These are phyloP conservation scores for Lasaia peninsularis DNA, from an alignment of 1,140 invertebrate genomes.

Conservation along the genomic window DNA sequence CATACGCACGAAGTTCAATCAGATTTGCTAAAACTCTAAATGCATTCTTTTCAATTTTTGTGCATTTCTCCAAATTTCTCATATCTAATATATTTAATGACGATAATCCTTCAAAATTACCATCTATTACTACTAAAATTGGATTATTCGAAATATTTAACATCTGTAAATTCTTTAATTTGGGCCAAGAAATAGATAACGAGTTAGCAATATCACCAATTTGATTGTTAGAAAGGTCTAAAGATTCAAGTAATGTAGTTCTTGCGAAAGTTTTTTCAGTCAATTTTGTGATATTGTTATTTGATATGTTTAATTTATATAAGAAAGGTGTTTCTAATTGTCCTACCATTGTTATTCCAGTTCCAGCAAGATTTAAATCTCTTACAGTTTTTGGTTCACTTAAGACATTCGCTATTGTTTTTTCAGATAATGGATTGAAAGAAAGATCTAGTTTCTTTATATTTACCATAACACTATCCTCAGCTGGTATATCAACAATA, in stretches of 20 bases:
- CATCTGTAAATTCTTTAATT: conserved; percentile 81
- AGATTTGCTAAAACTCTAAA: conserved; percentile 86
- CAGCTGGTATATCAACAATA: conserved; percentile 86
- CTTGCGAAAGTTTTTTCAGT: conserved; percentile 84
- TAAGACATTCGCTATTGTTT: conserved; percentile 86
- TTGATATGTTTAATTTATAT: conserved; percentile 87
- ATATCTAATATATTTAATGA: conserved; percentile 83
- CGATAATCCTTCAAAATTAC: conserved; percentile 84
- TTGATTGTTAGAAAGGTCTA: conserved; percentile 88
- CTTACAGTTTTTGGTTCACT: conserved; percentile 93
- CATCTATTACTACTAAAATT: conserved; percentile 83
- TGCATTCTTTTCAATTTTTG: conserved; percentile 89
- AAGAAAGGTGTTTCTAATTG: conserved; percentile 93
- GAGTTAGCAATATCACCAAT: conserved; percentile 79
- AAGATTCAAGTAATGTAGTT: conserved; percentile 85
- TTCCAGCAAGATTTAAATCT: conserved; percentile 88
- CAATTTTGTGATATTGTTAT: conserved; percentile 85
- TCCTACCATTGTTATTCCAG: conserved; percentile 82
- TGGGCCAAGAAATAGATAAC: conserved; percentile 80
- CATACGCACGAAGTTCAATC: conserved; percentile 82
- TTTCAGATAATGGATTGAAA: conserved; percentile 87
- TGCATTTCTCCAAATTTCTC: conserved; percentile 82
- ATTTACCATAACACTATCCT: conserved; percentile 91
- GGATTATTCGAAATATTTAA: conserved; percentile 90
- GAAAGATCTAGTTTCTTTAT: conserved; percentile 92